Percentiles rank a stretch among this genome's conserved stretches.
These are phyloP conservation scores for Euura saliciscinereae DNA, from an alignment of 1,140 invertebrate genomes.

Conservation along the genomic window DNA sequence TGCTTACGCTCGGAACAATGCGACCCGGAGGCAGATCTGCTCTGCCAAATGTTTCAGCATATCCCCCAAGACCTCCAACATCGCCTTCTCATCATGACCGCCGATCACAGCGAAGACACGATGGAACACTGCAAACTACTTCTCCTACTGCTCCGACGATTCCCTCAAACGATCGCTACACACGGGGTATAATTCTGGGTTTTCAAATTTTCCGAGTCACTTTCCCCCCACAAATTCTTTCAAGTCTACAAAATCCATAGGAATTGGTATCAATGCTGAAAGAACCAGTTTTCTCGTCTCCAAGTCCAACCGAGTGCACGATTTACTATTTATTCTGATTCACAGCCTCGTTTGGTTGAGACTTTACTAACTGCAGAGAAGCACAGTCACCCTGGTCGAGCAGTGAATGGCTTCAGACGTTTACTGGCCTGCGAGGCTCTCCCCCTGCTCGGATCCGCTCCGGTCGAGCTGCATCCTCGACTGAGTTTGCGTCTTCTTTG, in stretches of 20 bases:
- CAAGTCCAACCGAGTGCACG: neutral
- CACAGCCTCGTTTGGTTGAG: slow-evolving; percentile 71
- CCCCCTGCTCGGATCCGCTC: slow-evolving; percentile 70
- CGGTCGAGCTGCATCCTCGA: slow-evolving; percentile 67
- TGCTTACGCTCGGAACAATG: slow-evolving; percentile 69
- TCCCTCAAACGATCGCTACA: slow-evolving; percentile 77
- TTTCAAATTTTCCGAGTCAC: neutral
- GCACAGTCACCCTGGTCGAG: slow-evolving; percentile 66
- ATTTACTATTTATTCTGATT: slow-evolving; percentile 29
- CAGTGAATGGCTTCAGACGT: slow-evolving; percentile 76
- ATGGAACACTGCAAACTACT: slow-evolving; percentile 85
- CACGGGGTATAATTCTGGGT: slow-evolving; percentile 69
- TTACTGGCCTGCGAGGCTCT: slow-evolving; percentile 77
- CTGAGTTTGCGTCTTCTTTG: slow-evolving; percentile 68
- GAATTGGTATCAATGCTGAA: slow-evolving; percentile 12
- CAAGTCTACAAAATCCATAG: neutral
- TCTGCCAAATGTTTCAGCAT: slow-evolving; percentile 72
- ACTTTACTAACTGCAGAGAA: slow-evolving; percentile 78
- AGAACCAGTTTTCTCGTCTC: neutral
- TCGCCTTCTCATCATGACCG: slow-evolving; percentile 77
- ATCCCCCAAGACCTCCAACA: slow-evolving; percentile 76
- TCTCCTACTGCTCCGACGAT: slow-evolving; percentile 77
- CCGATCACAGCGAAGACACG: slow-evolving; percentile 85
- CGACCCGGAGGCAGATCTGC: slow-evolving; percentile 61
- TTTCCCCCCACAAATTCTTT: neutral